These are phyloP conservation scores for Rhea americana DNA, from an alignment of 2,113 vertebrate species.

Conservation along the genomic window DNA sequence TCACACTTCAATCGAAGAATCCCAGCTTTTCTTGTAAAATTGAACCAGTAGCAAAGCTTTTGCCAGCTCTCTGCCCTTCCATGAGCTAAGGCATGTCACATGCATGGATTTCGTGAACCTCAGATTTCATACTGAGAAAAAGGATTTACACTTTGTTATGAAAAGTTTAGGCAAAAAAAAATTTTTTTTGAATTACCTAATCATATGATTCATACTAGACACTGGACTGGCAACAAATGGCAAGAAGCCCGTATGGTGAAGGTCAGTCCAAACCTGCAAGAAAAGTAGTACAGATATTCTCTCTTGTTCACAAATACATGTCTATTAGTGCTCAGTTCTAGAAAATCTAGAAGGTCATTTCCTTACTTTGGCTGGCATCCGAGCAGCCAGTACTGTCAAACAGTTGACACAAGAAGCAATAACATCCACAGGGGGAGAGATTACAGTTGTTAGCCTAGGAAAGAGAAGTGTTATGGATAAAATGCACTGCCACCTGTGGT, in stretches of 20 bases:
- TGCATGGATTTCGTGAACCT: not conserved
- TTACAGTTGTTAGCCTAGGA: slow-evolving; percentile 89
- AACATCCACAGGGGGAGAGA: slow-evolving; percentile 92
- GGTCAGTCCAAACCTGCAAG: slow-evolving; percentile 93
- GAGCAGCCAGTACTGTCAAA: slow-evolving; percentile 89
- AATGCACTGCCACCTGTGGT: not conserved
- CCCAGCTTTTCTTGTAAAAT: no score
- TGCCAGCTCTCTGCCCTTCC: not conserved
- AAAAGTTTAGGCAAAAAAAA: not conserved
- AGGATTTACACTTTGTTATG: not conserved
- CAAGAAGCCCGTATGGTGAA: slow-evolving; percentile 95
- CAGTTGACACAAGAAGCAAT: slow-evolving; percentile 97
- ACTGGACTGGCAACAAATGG: slow-evolving; percentile 89
- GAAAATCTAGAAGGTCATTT: not conserved
- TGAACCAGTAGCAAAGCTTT: not conserved
- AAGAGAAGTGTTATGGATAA: not conserved
- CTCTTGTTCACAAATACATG: not conserved
- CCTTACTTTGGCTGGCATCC: slow-evolving; percentile 92
- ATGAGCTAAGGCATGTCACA: not conserved
- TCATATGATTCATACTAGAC: slow-evolving; percentile 87
- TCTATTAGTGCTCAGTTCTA: not conserved
- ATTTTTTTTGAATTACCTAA: slow-evolving; percentile 79
- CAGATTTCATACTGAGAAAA: not conserved
- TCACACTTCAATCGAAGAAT: no score
- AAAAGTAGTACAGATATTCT: not conserved